These are phyloP conservation scores for Xestobium rufovillosum DNA, from an alignment of 2,888 invertebrate genomes.

Conservation along the genomic window DNA sequence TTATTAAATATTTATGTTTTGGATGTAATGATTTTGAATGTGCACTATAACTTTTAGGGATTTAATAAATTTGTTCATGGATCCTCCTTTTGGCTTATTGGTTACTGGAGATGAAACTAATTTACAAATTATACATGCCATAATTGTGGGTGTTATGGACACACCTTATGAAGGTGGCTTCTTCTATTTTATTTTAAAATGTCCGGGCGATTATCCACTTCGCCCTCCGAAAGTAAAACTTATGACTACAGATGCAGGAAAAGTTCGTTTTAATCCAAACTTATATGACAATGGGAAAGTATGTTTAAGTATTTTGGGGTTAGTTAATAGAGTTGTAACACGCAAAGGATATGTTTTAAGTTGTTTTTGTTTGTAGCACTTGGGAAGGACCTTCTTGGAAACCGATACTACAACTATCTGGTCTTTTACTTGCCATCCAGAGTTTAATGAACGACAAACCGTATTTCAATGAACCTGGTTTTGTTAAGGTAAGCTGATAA, in stretches of 20 bases:
- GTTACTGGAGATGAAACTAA: slow-evolving; percentile 49
- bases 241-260: slow-evolving; percentile 52
- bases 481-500: slow-evolving; percentile 42
- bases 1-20: too few species aligned
- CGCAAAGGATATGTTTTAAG: neutral
- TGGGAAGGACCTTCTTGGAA: slow-evolving; percentile 54
- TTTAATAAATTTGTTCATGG: slow-evolving; percentile 48
- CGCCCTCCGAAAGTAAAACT: slow-evolving; percentile 51
- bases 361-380: slow-evolving; percentile 39
- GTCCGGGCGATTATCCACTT: slow-evolving; percentile 51
- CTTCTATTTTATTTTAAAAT: slow-evolving; percentile 47
- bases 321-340: slow-evolving; percentile 23
- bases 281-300: slow-evolving; percentile 55
- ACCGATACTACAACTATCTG: slow-evolving; percentile 48
- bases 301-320: slow-evolving; percentile 50
- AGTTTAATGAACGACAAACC: slow-evolving; percentile 55
- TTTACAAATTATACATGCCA: slow-evolving; percentile 48
- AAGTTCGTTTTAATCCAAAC: slow-evolving; percentile 56
- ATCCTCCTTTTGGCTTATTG: slow-evolving; percentile 51
- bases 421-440: slow-evolving; percentile 51
- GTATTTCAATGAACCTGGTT: slow-evolving; percentile 58
- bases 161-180: slow-evolving; percentile 54
- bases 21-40: too few species aligned
- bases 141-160: slow-evolving; percentile 52
- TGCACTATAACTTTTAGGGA: slow-evolving; percentile 45